Evolutionary conservation across 2,113 vertebrate species (phyloP), one percentile per base, ranked within the genome.

Genomic region (Burhinus oedicnemus): DNA sequence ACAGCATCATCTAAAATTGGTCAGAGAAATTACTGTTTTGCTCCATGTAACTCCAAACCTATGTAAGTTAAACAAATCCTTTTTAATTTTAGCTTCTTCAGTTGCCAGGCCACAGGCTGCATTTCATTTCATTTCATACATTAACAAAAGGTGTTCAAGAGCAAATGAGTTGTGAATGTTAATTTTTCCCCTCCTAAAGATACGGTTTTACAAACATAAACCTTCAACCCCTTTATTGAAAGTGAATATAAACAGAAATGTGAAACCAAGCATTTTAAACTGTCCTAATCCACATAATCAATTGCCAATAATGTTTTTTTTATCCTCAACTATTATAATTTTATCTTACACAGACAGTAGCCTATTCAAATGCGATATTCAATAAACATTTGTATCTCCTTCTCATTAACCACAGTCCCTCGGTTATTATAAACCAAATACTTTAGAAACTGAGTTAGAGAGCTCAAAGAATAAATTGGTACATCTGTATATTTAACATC

Each of bases 131-230:
- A 90, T 90, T 89, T 75, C 34, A 54, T 83, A 87, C 38, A 71
- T 89, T 86, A 92, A 92, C 68, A 94, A 95, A 92, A 94, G 87
- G 82, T 95, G 85, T 89, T 95, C 83, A 91, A 80, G 65, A 94
- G 38, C 45, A 92, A 96, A 83, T 72, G 85, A 91, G 47, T 77
- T 94, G 68, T 69, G 70, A 90, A 74, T 70, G 13, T 40, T 83
- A 45, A 89, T 75, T 80, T 11, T 9, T 79, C 16, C 38, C 40
- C 32, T n/a, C 21, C 20, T 4, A 38, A 95, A 72, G 22, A 84
- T 44, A 38, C 2, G 6, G 12, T 55, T 95, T 60, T 51, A 62
- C n/a, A 84, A 93, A 83, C 49, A 30, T 17, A 93, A 95, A 70
- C 44, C 23, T 65, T 77, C 54, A 77, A 40, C 5, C 3, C 17